phyloP scores from a whole-genome alignment of 53 echinoderm and acorn worm species.

The Patiria pectinifera region DNA sequence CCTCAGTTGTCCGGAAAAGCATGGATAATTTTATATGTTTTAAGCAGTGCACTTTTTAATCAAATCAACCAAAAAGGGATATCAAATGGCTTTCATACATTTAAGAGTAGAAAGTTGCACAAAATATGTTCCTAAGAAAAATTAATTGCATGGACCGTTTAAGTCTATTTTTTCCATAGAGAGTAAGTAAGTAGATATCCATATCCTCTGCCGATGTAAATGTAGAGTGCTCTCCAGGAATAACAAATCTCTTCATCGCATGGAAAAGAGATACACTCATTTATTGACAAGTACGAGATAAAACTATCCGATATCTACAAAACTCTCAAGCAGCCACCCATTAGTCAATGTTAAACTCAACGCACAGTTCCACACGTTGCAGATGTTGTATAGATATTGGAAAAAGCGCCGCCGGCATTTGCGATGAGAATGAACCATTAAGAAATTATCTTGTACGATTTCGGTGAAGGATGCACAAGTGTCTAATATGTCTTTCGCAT shows the following conservation, averaged over 20 bases:
- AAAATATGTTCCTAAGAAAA: too few species aligned
- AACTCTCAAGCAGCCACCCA: background rate
- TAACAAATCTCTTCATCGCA: background rate
- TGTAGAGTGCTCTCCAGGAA: background rate
- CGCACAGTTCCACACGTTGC: background rate
- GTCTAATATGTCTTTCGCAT: background rate
- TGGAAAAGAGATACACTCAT: background rate
- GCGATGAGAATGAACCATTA: slow-evolving; percentile 10
- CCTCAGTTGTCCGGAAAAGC: too few species aligned
- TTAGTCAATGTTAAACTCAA: background rate
- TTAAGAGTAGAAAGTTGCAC: too few species aligned
- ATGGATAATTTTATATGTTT: too few species aligned
- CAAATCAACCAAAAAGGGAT: too few species aligned
- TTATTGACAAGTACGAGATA: background rate
- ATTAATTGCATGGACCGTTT: too few species aligned
- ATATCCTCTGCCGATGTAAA: background rate
- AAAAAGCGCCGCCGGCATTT: background rate
- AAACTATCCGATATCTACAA: background rate
- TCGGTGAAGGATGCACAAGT: background rate
- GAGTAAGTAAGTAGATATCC: too few species aligned
- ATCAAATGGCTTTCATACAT: too few species aligned
- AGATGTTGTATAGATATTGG: background rate
- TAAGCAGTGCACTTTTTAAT: too few species aligned
- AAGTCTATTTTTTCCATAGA: too few species aligned
- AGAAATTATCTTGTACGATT: slow-evolving; percentile 24